Percentiles rank a stretch among this genome's conserved stretches.
Conservation (phyloP, 2,888 invertebrate genomes). For the Nematopogon swammerdamellus region DNA sequence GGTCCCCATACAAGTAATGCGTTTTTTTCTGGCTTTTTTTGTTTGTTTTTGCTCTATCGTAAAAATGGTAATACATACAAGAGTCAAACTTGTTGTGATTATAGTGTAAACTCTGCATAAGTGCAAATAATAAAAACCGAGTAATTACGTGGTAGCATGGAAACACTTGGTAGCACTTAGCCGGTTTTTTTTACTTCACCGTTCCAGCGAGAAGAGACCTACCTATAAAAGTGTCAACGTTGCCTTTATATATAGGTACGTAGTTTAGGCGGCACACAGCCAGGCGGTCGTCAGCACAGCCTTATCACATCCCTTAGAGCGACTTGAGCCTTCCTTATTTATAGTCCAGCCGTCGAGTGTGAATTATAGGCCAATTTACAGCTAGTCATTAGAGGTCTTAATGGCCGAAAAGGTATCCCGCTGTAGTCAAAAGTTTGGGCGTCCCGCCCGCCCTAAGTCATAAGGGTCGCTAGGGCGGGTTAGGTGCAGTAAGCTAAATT, state of each 20-base stretch:
- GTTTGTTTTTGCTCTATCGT: no score
- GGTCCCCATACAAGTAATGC: no score
- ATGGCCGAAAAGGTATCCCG: slow-evolving; percentile 36
- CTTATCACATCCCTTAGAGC: slow-evolving; percentile 34
- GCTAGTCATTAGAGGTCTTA: slow-evolving; percentile 52
- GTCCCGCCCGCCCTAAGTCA: neutral
- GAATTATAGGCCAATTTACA: slow-evolving; percentile 56
- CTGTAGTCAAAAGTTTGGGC: neutral
- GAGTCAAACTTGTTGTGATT: no score
- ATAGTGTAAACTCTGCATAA: no score
- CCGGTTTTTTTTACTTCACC: no score
- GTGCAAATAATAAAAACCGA: no score
- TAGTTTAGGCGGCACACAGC: neutral
- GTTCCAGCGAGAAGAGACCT: neutral
- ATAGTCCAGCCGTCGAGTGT: slow-evolving; percentile 26
- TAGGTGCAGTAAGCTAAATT: neutral
- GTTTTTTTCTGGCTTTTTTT: no score
- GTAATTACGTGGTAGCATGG: no score
- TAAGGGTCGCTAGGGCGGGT: neutral
- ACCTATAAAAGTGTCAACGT: neutral
- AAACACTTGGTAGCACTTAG: no score
- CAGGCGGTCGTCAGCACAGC: slow-evolving; percentile 30
- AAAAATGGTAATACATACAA: no score
- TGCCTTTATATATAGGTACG: neutral
- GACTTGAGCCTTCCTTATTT: slow-evolving; percentile 33